These are phyloP conservation scores for Microcebus tavaratra DNA, from an alignment of 2,113 vertebrate species.

Conservation along the genomic window DNA sequence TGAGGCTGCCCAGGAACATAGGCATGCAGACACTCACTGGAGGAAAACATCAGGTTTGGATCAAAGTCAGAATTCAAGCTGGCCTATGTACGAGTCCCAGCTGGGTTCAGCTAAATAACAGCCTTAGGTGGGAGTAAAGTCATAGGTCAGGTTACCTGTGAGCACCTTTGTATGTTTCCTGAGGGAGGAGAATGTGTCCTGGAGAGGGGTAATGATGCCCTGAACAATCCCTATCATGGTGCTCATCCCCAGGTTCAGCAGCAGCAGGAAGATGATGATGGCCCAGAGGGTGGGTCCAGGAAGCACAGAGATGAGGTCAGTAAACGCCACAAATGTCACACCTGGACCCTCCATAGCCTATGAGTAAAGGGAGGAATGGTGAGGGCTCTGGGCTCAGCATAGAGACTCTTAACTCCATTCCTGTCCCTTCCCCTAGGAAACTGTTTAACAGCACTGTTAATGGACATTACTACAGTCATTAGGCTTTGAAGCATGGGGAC, in stretches of 20 bases:
- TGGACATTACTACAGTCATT: background rate
- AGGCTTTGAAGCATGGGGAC: background rate
- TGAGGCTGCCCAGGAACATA: slow-evolving; percentile 87
- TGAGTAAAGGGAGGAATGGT: background rate
- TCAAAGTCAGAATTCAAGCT: background rate
- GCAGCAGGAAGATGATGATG: slow-evolving; percentile 89
- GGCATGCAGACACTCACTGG: slow-evolving; percentile 84
- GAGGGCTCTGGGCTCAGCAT: background rate
- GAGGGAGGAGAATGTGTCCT: slow-evolving; percentile 85
- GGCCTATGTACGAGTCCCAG: background rate
- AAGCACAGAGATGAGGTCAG: slow-evolving; percentile 86
- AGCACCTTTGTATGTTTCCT: slow-evolving; percentile 84
- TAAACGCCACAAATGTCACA: slow-evolving; percentile 88
- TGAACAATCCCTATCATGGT: slow-evolving; percentile 91
- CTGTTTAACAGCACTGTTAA: rapidly evolving
- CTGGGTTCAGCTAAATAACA: background rate
- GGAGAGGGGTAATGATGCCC: slow-evolving; percentile 89
- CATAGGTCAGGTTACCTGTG: slow-evolving; percentile 80
- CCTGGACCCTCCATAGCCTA: slow-evolving; percentile 90
- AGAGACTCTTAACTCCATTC: background rate
- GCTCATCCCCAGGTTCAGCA: slow-evolving; percentile 90
- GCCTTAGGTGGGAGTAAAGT: background rate
- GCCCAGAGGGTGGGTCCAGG: slow-evolving; percentile 90
- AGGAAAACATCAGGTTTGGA: background rate
- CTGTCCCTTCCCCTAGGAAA: background rate